Evolutionary conservation across 2,113 vertebrate species (phyloP), one percentile per base, ranked within the genome.

Genomic region (Odocoileus virginianus): DNA sequence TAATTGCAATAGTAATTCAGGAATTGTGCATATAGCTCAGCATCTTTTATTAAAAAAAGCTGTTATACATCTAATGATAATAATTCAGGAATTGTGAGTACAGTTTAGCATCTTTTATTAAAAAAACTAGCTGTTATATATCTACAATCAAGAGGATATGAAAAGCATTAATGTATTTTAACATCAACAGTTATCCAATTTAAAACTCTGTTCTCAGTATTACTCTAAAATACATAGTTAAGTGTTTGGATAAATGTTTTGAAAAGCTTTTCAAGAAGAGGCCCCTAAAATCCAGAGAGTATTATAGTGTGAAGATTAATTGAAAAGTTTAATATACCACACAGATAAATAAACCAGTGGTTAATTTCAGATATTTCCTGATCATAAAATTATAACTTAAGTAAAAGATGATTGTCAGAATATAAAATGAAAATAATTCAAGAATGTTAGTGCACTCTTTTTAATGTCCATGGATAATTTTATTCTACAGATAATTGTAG

Each of bases 351-450:
- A 86, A 96, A 76, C 4, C 45, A 67, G 88, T 0, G 4, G 9
- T 87, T 76, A 81, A 81, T 71, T 71, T 19, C 13, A 82, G 25
- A n/a, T 28, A 45, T 54, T 92, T 21, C 61, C 19, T 87, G 43
- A 89, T 54, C 50, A 45, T 86, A 64, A 94, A 57, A 91, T 54
- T 87, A 61, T 47, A 90, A 81, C 40, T 83, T 67, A 96, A 82
- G 36, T 67, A 45, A 93, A 89, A 71, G 58, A 50, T 95, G 82
- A 81, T 78, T 76, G 16, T 1, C 43, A 95, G 33, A 6, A 87
- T 40, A 57, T 61, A 85, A 92, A 74, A 92, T 78, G 28, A 94
- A 96, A 92, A 94, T 91, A 91, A 67, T 86, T 94, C 19, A 30
- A 61, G 15, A 81, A 85, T 40, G 21, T 52, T 64, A 79, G 7